Conservation (phyloP, 2,113 vertebrate genomes). For the Pipra filicauda region DNA sequence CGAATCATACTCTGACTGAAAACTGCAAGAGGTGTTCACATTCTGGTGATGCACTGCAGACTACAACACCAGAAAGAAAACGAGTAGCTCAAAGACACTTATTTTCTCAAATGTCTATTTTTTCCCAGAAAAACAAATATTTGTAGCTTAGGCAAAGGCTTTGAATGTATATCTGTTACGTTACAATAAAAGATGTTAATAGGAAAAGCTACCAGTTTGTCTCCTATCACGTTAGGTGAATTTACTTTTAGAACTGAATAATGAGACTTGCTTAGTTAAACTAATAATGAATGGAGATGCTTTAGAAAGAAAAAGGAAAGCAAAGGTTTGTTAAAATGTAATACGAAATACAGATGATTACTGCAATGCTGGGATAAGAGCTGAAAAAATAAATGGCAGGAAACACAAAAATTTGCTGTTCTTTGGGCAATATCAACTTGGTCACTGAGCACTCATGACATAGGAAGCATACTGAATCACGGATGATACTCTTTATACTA, state of each 20-base stretch:
- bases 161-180: slow-evolving; percentile 4
- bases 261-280: slow-evolving; percentile 15
- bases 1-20: not conserved
- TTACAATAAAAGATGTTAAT: not conserved
- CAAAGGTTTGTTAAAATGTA: not conserved
- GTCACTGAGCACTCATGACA: not conserved
- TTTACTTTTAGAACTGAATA: slow-evolving; percentile 48
- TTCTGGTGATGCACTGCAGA: not conserved
- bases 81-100: not conserved
- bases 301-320: not conserved
- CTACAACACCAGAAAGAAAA: not conserved
- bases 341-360: not conserved
- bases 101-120: slow-evolving; percentile 17
- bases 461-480: not conserved
- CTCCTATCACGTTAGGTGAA: slow-evolving; percentile 35
- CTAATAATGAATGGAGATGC: not conserved
- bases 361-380: not conserved
- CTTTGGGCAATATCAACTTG: not conserved
- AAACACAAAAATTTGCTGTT: not conserved
- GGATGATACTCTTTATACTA: not conserved
- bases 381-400: not conserved
- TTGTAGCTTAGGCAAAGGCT: slow-evolving; percentile 31
- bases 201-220: slow-evolving; percentile 27
- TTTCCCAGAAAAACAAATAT: not conserved
- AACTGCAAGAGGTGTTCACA: not conserved